Evolutionary conservation across 1,140 invertebrate species (phyloP).

Genomic region (Papilio helenus): DNA sequence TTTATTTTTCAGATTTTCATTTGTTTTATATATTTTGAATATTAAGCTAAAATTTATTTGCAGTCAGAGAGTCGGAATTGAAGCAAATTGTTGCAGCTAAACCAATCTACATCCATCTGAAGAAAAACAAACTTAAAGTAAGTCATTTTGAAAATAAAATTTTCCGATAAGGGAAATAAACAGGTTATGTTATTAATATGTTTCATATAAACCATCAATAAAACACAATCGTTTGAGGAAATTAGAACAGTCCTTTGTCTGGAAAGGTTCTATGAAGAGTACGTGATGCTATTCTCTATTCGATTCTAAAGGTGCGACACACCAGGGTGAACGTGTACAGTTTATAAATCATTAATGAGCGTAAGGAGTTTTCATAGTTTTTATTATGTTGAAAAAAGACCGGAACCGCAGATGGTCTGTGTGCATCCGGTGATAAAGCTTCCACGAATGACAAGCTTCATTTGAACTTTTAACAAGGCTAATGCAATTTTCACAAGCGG

Average conservation of each 20-base stretch:
- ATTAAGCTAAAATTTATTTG: too few relatives aligned
- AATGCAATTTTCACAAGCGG: not conserved
- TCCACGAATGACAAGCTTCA: conserved; percentile 59
- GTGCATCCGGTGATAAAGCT: conserved; percentile 62
- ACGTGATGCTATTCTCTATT: conserved; percentile 32
- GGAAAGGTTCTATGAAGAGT: conserved; percentile 12
- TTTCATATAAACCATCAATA: conserved; percentile 5
- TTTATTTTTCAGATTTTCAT: too few relatives aligned
- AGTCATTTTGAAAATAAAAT: not conserved
- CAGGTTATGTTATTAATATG: not conserved
- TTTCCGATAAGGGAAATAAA: not conserved
- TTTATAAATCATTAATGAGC: conserved; percentile 43
- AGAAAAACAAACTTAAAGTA: too few relatives aligned
- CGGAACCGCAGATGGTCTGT: conserved; percentile 65
- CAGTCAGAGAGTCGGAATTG: too few relatives aligned
- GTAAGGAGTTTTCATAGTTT: conserved; percentile 13
- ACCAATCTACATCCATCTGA: too few relatives aligned
- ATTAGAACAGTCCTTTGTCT: conserved; percentile 20
- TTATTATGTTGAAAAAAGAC: conserved; percentile 46
- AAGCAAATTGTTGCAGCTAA: too few relatives aligned
- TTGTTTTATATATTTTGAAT: too few relatives aligned
- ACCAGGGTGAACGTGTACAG: conserved; percentile 23
- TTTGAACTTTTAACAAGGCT: conserved; percentile 31
- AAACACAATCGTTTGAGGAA: conserved; percentile 23
- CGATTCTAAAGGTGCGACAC: conserved; percentile 23